These are phyloP conservation scores for Dendrocincla tyrannina DNA, from an alignment of 2,797 vertebrate genomes.

Conservation along the genomic window DNA sequence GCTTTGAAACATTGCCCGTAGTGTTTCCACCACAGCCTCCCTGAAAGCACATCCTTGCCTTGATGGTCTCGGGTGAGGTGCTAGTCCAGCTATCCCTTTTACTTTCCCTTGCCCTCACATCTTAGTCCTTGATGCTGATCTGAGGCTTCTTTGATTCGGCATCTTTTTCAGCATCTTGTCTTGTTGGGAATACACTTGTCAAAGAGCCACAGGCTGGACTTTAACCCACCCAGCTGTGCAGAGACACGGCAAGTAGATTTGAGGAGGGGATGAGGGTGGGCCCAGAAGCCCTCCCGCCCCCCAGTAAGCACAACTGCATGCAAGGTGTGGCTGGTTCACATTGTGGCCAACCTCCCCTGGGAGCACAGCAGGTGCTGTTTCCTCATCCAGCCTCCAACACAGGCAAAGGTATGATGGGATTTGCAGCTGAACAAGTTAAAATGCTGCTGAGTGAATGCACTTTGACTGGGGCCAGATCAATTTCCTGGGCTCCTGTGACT, in stretches of 20 bases:
- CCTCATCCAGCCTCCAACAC: not conserved
- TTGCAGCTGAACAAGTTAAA: not conserved
- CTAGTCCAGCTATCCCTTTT: not conserved
- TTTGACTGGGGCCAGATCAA: not conserved
- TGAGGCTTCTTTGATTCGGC: not conserved
- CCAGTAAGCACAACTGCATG: not conserved
- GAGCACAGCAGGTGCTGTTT: not conserved
- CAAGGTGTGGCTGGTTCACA: not conserved
- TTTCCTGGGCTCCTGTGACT: not conserved
- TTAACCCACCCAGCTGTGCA: not conserved
- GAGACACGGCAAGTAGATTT: not conserved
- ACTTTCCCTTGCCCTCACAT: not conserved
- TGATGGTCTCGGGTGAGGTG: fast-evolving
- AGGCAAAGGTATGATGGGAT: not conserved
- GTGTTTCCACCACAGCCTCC: not conserved
- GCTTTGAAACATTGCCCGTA: not conserved
- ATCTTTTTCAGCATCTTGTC: not conserved
- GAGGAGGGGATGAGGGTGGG: not conserved
- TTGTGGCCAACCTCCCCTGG: fast-evolving
- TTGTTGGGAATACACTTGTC: not conserved
- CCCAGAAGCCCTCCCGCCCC: not conserved
- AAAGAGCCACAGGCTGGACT: not conserved
- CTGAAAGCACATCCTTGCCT: not conserved
- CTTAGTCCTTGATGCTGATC: not conserved
- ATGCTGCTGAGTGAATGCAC: not conserved